Evolutionary conservation across 2,888 invertebrate species (phyloP), one percentile per base, ranked within the genome.

Genomic region (Spilosoma lubricipeda): DNA sequence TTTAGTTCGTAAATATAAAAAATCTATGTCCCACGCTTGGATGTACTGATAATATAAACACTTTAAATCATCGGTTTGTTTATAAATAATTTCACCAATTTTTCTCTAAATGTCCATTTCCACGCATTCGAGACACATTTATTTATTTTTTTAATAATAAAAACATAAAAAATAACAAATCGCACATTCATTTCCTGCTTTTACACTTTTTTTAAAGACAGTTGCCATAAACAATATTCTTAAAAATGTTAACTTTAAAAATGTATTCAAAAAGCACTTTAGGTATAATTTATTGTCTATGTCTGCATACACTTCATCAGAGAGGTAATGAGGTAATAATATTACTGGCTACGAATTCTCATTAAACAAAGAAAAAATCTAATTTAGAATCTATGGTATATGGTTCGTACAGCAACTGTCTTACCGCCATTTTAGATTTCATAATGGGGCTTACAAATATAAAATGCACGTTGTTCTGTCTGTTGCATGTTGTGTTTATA

Each of bases 131-230:
- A 87, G 85, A 86, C 85, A 90, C 90, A 88, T 87, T 90, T 85
- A 86, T 85, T 86, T 87, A 86, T 89, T 87, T 86, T 89, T 87
- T 89, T 87, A 88, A 91, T 86, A 90, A 91, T 94, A 94, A 92
- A 94, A 94, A 94, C 94, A 93, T 94, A 94, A 94, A 94, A 94
- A 94, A 93, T 93, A 93, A 93, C 91, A 90, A 90, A 89, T 88
- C 90, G 90, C 92, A 91, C 92, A 90, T 89, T 87, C 88, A 85
- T 89, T 89, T 88, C 80, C 80, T 85, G 84, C 79, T 88, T 90
- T 88, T 89, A 87, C 88, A 88, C 87, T 88, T 89, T 88, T 86
- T 83, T 74, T 71, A 69, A 67, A 87, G 90, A 93, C 92, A 92
- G 92, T 93, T 92, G 92, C 92, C 84, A 83, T 85, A 73, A 80